phyloP scores from a whole-genome alignment of 2,888 invertebrate genomes.

The Tachina grossa region DNA sequence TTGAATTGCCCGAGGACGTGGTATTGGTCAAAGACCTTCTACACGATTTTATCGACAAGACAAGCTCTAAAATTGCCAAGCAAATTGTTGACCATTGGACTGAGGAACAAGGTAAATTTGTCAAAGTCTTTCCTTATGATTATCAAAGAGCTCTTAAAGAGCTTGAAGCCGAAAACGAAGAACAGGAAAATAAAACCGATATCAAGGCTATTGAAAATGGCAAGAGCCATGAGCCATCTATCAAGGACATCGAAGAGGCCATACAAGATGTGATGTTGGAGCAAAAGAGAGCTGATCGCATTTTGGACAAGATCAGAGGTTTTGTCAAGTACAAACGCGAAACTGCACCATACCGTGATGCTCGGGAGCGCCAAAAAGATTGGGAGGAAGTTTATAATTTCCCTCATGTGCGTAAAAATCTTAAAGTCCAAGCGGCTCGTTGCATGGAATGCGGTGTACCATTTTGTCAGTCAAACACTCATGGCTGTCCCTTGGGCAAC shows the following conservation, averaged over 20 bases:
- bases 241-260: slow-evolving; percentile 94
- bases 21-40: slow-evolving; percentile 89
- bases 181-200: slow-evolving; percentile 75
- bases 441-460: slow-evolving; percentile 99
- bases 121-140: slow-evolving; percentile 98
- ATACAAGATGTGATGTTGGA: slow-evolving; percentile 90
- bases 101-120: slow-evolving; percentile 89
- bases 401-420: slow-evolving; percentile 92
- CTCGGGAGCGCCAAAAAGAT: slow-evolving; percentile 93
- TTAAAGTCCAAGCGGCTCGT: slow-evolving; percentile 94
- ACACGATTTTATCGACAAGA: slow-evolving; percentile 92
- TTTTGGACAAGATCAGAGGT: slow-evolving; percentile 93
- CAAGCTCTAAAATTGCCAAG: slow-evolving; percentile 93
- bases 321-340: slow-evolving; percentile 98
- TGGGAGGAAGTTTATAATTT: slow-evolving; percentile 99
- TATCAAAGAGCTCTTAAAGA: slow-evolving; percentile 95
- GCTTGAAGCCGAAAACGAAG: slow-evolving; percentile 83
- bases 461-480: slow-evolving; percentile 95
- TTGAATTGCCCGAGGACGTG: slow-evolving; percentile 91
- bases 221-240: slow-evolving; percentile 83
- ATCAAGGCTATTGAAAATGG: slow-evolving; percentile 79
- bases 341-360: slow-evolving; percentile 92
- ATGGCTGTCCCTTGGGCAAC: slow-evolving; percentile 98
- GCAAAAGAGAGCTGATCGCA: slow-evolving; percentile 91
- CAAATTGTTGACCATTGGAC: slow-evolving; percentile 92